These are phyloP conservation scores for Illadopsis cleaveri DNA, from an alignment of 2,113 vertebrate genomes.

Conservation along the genomic window DNA sequence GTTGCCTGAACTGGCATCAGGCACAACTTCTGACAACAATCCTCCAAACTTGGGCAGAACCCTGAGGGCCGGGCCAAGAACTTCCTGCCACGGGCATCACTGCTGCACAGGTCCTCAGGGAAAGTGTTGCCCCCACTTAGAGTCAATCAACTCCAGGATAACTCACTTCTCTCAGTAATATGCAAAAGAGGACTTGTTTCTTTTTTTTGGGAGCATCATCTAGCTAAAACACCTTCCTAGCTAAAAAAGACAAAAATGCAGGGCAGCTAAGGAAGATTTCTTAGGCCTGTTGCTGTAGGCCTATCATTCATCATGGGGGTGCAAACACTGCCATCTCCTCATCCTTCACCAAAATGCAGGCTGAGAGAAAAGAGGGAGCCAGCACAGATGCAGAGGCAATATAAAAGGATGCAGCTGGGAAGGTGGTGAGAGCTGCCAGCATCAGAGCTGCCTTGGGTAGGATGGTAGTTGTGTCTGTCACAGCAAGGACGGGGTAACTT, in stretches of 20 bases:
- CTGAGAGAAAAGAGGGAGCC: background rate
- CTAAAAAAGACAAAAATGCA: background rate
- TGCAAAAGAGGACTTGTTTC: background rate
- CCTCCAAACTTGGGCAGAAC: background rate
- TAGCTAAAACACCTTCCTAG: background rate
- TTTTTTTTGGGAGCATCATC: background rate
- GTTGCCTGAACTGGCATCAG: background rate
- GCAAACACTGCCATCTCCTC: background rate
- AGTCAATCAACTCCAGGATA: background rate
- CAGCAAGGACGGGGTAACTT: background rate
- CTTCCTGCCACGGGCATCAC: rapidly evolving
- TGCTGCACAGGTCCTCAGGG: background rate
- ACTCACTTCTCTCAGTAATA: background rate
- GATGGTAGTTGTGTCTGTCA: background rate
- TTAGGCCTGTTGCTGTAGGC: background rate
- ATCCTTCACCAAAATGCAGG: background rate
- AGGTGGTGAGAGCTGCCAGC: background rate
- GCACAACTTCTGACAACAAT: background rate
- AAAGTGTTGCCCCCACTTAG: background rate
- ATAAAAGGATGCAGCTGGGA: background rate
- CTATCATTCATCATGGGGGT: rapidly evolving
- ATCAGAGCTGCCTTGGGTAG: background rate
- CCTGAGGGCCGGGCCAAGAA: rapidly evolving
- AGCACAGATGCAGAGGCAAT: background rate
- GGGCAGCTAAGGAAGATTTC: background rate